Conservation (phyloP, 2,797 vertebrate species). For the Vespertilio murinus region DNA sequence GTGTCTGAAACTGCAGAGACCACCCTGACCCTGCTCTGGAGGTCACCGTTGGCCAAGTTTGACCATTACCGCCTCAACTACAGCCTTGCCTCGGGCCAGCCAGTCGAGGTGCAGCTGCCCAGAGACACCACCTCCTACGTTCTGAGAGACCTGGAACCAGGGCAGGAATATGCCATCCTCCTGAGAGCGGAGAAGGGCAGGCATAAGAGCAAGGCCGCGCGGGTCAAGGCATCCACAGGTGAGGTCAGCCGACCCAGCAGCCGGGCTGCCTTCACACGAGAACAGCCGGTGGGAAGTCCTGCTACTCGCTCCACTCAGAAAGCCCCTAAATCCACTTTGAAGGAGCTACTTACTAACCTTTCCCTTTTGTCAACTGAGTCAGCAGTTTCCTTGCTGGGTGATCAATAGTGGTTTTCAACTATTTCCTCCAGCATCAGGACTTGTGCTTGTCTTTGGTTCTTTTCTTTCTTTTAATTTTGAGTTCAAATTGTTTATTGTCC, state of each 20-base stretch:
- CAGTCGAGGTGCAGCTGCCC: conserved; percentile 85
- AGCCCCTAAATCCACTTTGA: background rate
- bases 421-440: background rate
- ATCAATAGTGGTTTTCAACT: background rate
- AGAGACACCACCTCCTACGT: conserved; percentile 86
- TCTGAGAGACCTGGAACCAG: conserved; percentile 87
- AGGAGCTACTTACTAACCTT: background rate
- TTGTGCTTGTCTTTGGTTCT: background rate
- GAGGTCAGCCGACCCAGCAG: conserved; percentile 78
- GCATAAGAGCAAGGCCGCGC: conserved; percentile 88
- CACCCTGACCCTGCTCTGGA: conserved; percentile 91
- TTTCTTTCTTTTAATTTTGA: background rate
- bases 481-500: conserved; percentile 5
- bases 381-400: background rate
- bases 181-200: conserved; percentile 91
- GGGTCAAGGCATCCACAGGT: conserved; percentile 91
- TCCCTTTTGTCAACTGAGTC: background rate
- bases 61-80: conserved; percentile 91
- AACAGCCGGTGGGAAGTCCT: accelerated
- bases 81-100: conserved; percentile 83
- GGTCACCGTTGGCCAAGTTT: conserved; percentile 90
- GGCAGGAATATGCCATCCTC: conserved; percentile 90
- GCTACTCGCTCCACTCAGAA: background rate
- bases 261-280: background rate
- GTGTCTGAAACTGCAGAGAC: conserved; percentile 88